Evolutionary conservation across 2,888 invertebrate genomes (phyloP).

Genomic region (Matsumyia berberina): DNA sequence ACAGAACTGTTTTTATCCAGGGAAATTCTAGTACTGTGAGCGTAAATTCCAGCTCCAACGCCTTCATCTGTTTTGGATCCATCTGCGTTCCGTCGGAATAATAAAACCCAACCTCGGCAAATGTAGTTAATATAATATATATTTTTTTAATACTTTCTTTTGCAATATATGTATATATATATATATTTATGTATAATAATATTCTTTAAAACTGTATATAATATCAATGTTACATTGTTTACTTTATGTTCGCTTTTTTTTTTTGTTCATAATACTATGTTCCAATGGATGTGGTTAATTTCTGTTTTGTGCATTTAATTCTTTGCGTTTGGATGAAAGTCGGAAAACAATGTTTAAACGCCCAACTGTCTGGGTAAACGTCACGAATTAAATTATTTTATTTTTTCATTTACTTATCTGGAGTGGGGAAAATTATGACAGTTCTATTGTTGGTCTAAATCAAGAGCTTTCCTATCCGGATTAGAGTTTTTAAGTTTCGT

Average conservation of each 20-base stretch:
- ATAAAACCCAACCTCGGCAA: conserved; percentile 2
- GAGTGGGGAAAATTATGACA: no score
- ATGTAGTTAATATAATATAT: conserved; percentile 36
- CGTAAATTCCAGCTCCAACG: no score
- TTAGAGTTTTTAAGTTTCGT: conserved; percentile 14
- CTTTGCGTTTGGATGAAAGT: neutral
- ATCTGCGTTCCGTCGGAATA: neutral
- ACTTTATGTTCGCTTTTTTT: conserved; percentile 1
- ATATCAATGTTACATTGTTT: conserved; percentile 22
- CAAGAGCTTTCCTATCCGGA: neutral
- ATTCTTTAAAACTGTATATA: conserved; percentile 50
- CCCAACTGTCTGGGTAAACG: neutral
- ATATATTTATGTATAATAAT: conserved; percentile 53
- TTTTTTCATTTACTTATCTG: neutral
- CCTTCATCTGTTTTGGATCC: neutral
- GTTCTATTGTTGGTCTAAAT: neutral
- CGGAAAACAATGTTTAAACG: conserved; percentile 18
- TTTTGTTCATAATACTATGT: conserved; percentile 40
- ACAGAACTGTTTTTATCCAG: no score
- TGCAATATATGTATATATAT: conserved; percentile 20
- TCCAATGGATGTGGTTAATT: conserved; percentile 13
- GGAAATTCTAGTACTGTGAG: no score
- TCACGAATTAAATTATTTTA: conserved; percentile 2
- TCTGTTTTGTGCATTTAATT: conserved; percentile 27
- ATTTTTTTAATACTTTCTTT: conserved; percentile 18